Percentiles rank a stretch among this genome's conserved stretches.
These are phyloP conservation scores for Volucella zonaria DNA, from an alignment of 2,888 invertebrate genomes.

Conservation along the genomic window DNA sequence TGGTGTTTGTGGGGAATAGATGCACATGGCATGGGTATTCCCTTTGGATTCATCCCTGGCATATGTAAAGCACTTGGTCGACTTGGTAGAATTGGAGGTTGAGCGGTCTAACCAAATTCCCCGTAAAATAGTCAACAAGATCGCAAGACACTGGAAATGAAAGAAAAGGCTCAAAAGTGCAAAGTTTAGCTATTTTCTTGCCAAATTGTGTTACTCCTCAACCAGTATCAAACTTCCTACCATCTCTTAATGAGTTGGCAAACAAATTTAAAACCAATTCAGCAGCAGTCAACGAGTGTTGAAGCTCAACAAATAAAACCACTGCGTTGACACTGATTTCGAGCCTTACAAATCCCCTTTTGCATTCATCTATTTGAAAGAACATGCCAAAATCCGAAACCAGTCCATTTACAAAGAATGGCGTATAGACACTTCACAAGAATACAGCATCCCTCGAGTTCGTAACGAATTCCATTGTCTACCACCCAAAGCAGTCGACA, in stretches of 20 bases:
- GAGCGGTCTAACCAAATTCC: no score
- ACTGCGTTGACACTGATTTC: slow-evolving; percentile 43
- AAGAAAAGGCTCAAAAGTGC: no score
- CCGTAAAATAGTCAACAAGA: no score
- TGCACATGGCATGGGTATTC: no score
- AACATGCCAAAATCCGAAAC: slow-evolving; percentile 34
- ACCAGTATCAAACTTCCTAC: background rate
- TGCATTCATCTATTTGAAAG: slow-evolving; percentile 11
- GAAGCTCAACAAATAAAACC: slow-evolving; percentile 58
- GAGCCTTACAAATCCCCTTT: slow-evolving; percentile 24
- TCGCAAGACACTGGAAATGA: no score
- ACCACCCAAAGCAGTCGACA: slow-evolving; percentile 33
- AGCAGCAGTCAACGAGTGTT: slow-evolving; percentile 36
- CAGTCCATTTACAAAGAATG: slow-evolving; percentile 55
- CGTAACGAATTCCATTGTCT: slow-evolving; percentile 66
- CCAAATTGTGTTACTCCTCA: no score
- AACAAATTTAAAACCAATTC: slow-evolving; percentile 55
- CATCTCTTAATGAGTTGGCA: slow-evolving; percentile 20
- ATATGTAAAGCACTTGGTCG: no score
- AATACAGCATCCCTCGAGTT: slow-evolving; percentile 27
- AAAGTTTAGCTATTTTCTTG: no score
- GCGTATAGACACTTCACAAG: slow-evolving; percentile 52
- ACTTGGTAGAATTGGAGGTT: no score
- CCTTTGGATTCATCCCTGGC: no score
- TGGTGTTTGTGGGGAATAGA: no score